Conservation (phyloP, 1,140 invertebrate species). For the Heliconius congener region DNA sequence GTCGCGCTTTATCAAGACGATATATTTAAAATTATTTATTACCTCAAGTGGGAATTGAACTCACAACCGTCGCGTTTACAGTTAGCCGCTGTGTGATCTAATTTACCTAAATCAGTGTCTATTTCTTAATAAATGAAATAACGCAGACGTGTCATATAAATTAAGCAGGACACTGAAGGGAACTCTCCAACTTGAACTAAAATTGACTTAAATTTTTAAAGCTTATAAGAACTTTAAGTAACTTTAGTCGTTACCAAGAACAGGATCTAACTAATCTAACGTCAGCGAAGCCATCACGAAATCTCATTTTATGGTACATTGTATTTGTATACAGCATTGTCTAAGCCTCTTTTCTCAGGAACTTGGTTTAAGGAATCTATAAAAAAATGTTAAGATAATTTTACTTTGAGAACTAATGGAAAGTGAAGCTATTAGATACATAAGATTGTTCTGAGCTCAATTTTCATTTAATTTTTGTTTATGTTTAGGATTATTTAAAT, state of each 20-base stretch:
- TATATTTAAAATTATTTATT: too few relatives aligned
- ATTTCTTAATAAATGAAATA: neutral
- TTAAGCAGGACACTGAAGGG: neutral
- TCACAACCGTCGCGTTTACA: too few relatives aligned
- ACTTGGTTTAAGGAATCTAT: neutral
- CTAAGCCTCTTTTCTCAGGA: neutral
- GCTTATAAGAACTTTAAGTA: slow-evolving; percentile 38
- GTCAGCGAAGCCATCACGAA: slow-evolving; percentile 13
- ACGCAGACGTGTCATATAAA: neutral
- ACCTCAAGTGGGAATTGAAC: too few relatives aligned
- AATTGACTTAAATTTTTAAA: slow-evolving; percentile 46
- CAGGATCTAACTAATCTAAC: slow-evolving; percentile 24
- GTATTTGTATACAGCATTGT: slow-evolving; percentile 4
- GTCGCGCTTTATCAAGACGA: too few relatives aligned
- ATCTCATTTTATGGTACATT: slow-evolving; percentile 16
- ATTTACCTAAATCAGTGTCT: neutral
- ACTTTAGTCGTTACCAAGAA: slow-evolving; percentile 25
- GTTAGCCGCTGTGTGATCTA: neutral
- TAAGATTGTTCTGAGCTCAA: neutral
- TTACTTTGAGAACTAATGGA: neutral
- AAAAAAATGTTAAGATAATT: neutral
- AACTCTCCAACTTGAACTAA: slow-evolving; percentile 6
- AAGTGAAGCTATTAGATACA: neutral
- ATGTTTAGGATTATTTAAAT: neutral
- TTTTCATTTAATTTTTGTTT: neutral